A percentile compares a stretch with the other conserved stretches of the same genome.
Evolutionary conservation across 2,888 invertebrate species (phyloP).

Genomic region (Lasioglossum marginatum): DNA sequence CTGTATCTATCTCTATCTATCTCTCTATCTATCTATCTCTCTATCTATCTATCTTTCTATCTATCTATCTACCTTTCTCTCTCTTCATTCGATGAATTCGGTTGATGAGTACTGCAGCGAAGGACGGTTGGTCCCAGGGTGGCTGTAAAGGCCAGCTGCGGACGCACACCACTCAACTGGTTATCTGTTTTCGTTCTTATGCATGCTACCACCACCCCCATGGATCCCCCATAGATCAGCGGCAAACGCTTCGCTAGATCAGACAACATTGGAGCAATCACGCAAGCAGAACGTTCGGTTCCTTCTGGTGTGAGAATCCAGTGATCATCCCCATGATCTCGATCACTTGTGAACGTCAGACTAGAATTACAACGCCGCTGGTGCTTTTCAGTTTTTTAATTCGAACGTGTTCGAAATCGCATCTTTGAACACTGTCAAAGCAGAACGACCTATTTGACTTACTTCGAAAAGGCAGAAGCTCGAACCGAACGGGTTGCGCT

Average conservation of each 20-base stretch:
- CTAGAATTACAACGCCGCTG: not conserved
- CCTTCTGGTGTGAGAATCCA: not conserved
- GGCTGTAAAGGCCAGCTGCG: slow-evolving; percentile 74
- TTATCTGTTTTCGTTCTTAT: slow-evolving; percentile 75
- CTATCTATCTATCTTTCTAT: not conserved
- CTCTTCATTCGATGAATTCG: slow-evolving; percentile 56
- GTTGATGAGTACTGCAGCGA: slow-evolving; percentile 67
- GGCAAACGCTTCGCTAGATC: slow-evolving; percentile 65
- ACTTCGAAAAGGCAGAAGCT: not conserved
- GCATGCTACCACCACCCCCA: slow-evolving; percentile 68
- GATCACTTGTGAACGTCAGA: not conserved
- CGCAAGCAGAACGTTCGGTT: slow-evolving; percentile 5
- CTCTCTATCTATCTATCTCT: not conserved
- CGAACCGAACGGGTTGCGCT: slow-evolving; percentile 14
- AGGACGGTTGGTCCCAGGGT: slow-evolving; percentile 63
- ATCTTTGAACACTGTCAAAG: too few relatives aligned
- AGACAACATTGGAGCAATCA: slow-evolving; percentile 1
- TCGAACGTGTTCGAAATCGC: too few relatives aligned
- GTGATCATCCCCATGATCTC: not conserved
- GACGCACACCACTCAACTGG: slow-evolving; percentile 77
- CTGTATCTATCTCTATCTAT: not conserved
- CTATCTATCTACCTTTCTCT: not conserved
- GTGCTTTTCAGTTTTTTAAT: not conserved
- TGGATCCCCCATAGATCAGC: slow-evolving; percentile 38
- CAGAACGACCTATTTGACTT: not conserved